phyloP scores from a whole-genome alignment of 2,888 invertebrate species.

The Norana najaformis region DNA sequence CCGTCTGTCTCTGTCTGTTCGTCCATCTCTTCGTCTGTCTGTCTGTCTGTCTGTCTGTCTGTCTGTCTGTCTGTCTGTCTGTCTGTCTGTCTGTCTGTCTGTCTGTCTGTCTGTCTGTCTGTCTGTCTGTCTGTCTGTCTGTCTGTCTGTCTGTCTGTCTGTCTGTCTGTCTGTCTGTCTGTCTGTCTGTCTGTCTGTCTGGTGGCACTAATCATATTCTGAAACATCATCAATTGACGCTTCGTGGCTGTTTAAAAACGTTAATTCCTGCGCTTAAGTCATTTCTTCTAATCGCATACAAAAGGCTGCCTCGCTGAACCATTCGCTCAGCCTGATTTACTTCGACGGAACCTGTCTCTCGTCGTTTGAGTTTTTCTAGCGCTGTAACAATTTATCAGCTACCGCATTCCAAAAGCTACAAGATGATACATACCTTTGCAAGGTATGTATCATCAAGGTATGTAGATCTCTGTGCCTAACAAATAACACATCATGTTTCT shows the following conservation, averaged over 20 bases:
- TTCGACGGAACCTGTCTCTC: background rate
- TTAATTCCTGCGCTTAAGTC: background rate
- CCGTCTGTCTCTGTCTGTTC: background rate
- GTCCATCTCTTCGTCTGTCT: background rate
- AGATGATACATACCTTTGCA: too few species aligned
- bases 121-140: background rate
- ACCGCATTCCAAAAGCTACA: too few species aligned
- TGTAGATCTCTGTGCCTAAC: too few species aligned
- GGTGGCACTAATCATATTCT: too few species aligned
- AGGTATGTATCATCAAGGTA: too few species aligned
- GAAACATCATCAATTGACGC: too few species aligned
- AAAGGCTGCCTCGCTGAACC: background rate
- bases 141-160: too few species aligned
- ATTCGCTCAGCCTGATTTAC: background rate
- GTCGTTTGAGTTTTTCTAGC: background rate
- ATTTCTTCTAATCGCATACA: background rate
- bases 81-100: background rate
- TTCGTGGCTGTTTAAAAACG: background rate
- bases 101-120: background rate
- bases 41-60: background rate
- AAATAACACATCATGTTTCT: too few species aligned
- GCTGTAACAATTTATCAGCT: background rate
- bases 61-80: background rate
- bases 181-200: background rate
- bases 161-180: too few species aligned